Evolutionary conservation across 2,797 vertebrate species (phyloP).

Genomic region (Rhodeus uyekii): DNA sequence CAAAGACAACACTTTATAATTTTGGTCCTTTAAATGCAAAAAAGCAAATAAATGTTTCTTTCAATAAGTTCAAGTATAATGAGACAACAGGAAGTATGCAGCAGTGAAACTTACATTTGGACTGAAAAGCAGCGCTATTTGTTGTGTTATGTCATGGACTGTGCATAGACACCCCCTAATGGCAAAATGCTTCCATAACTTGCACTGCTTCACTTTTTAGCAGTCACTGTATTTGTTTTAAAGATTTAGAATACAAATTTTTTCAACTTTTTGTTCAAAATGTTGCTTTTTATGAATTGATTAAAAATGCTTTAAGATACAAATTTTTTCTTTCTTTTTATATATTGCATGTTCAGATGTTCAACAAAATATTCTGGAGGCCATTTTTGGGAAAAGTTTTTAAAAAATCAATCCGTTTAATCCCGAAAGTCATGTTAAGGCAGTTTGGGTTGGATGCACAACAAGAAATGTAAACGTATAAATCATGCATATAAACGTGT

Average conservation of each 20-base stretch:
- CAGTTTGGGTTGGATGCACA: background rate
- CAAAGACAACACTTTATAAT: background rate
- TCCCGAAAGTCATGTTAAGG: background rate
- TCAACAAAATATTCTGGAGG: too few relatives aligned
- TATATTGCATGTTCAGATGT: too few relatives aligned
- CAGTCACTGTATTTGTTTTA: too few relatives aligned
- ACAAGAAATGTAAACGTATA: background rate
- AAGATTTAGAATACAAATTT: too few relatives aligned
- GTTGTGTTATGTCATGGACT: background rate
- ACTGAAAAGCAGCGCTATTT: background rate
- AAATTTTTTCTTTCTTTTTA: too few relatives aligned
- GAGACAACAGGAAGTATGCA: too few relatives aligned
- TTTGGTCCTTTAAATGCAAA: background rate
- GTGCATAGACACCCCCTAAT: conserved; percentile 13
- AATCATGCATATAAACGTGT: background rate
- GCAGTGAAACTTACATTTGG: conserved; percentile 14
- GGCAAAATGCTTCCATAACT: background rate
- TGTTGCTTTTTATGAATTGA: too few relatives aligned
- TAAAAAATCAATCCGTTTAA: background rate
- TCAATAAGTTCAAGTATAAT: too few relatives aligned
- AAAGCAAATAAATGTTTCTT: background rate
- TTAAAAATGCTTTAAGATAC: too few relatives aligned
- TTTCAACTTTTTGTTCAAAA: too few relatives aligned
- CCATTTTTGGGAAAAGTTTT: background rate
- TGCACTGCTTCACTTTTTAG: too few relatives aligned